Evolutionary conservation across 2,888 invertebrate species (phyloP).

Genomic region (Oxytorus armatus): DNA sequence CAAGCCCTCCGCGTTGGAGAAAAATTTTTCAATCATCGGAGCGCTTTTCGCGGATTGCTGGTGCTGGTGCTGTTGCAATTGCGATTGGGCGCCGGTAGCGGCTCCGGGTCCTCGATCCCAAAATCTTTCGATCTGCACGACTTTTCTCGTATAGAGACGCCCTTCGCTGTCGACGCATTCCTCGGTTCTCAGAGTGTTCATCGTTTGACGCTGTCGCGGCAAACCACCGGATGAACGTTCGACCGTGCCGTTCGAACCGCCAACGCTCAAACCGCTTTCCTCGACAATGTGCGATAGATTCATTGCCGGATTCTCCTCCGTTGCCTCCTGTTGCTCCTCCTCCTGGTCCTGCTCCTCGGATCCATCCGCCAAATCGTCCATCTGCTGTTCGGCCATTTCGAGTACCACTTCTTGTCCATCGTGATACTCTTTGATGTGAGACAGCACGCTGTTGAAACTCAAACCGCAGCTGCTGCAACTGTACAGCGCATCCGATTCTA

Average conservation of each 20-base stretch:
- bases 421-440: constrained; percentile 89
- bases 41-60: constrained; percentile 72
- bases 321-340: constrained; percentile 16
- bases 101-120: constrained; percentile 82
- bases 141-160: constrained; percentile 85
- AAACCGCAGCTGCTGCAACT: constrained; percentile 89
- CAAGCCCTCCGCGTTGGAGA: constrained; percentile 82
- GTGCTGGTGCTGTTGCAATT: constrained; percentile 45
- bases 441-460: constrained; percentile 88
- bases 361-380: constrained; percentile 70
- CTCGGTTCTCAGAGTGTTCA: constrained; percentile 85
- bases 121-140: constrained; percentile 87
- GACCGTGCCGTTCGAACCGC: not conserved
- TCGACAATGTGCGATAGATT: constrained; percentile 40
- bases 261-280: constrained; percentile 45
- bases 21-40: constrained; percentile 83
- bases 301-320: constrained; percentile 20
- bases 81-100: constrained; percentile 57
- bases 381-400: constrained; percentile 85
- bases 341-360: constrained; percentile 14
- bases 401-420: constrained; percentile 89
- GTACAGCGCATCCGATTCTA: constrained; percentile 85
- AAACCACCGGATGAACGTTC: constrained; percentile 47
- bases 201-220: constrained; percentile 77
- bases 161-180: constrained; percentile 85